Evolutionary conservation across 1,140 invertebrate species (phyloP).

Genomic region (Oncopodura yosiiana): DNA sequence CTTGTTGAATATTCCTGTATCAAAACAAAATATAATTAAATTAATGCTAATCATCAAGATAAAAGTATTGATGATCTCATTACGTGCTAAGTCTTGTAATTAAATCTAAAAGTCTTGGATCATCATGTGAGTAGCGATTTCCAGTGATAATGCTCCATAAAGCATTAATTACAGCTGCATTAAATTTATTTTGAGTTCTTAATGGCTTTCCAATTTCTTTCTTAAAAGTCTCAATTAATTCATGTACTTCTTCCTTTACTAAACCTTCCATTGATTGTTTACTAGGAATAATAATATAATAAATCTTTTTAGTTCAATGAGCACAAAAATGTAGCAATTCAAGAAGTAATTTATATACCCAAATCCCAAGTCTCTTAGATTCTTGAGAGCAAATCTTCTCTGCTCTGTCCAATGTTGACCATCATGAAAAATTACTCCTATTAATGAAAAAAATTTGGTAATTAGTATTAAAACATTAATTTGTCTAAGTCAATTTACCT

Average conservation of each 20-base stretch:
- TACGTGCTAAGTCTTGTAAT: not conserved
- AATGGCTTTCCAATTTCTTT: not conserved
- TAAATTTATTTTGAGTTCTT: constrained; percentile 5
- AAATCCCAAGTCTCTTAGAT: constrained; percentile 5
- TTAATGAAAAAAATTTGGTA: not conserved
- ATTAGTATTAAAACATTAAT: not conserved
- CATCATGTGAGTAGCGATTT: not conserved
- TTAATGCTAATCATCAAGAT: too few relatives aligned
- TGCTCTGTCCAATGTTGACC: constrained; percentile 6
- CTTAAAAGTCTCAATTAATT: constrained; percentile 9
- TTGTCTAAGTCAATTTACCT: not conserved
- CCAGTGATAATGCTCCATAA: constrained; percentile 8
- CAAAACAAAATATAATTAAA: too few relatives aligned
- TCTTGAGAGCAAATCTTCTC: constrained; percentile 1
- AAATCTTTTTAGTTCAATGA: too few relatives aligned
- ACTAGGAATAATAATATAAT: too few relatives aligned
- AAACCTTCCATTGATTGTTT: not conserved
- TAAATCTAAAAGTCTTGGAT: not conserved
- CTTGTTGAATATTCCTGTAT: too few relatives aligned
- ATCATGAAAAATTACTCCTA: constrained; percentile 3
- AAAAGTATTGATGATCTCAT: too few relatives aligned
- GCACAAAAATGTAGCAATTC: too few relatives aligned
- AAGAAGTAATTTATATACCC: too few relatives aligned
- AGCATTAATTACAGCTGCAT: constrained; percentile 12
- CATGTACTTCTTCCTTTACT: constrained; percentile 1